Conservation (phyloP, 2,888 invertebrate species). For the Willowsia nigromaculata region DNA sequence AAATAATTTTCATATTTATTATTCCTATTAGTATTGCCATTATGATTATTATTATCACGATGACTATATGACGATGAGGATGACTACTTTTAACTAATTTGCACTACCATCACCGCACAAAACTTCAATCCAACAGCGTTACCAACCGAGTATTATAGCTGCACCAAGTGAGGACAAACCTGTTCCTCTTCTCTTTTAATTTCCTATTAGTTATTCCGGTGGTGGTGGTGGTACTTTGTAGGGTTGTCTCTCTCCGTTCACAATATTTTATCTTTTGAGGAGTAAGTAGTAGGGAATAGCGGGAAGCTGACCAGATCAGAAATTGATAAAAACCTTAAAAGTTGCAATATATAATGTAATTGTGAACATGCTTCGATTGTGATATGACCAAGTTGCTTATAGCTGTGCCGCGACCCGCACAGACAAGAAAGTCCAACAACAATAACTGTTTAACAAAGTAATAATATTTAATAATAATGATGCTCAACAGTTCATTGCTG, state of each 20-base stretch:
- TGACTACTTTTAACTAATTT: constrained; percentile 47
- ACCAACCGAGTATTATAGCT: too few relatives aligned
- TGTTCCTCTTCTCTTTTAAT: constrained; percentile 43
- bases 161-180: constrained; percentile 43
- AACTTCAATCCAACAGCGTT: too few relatives aligned
- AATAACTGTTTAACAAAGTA: constrained; percentile 36
- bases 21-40: constrained; percentile 38
- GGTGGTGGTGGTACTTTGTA: constrained; percentile 2
- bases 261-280: neutral
- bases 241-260: constrained; percentile 20
- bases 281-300: neutral
- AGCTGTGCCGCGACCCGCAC: too few relatives aligned
- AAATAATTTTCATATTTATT: constrained; percentile 38
- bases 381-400: neutral
- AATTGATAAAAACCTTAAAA: constrained; percentile 9
- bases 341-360: neutral
- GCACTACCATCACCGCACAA: neutral
- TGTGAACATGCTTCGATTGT: neutral
- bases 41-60: constrained; percentile 40
- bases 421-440: neutral
- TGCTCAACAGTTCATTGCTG: constrained; percentile 20
- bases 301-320: constrained; percentile 6
- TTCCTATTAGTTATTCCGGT: constrained; percentile 52
- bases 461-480: constrained; percentile 39
- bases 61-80: constrained; percentile 1